A percentile compares a stretch with the other conserved stretches of the same genome.
phyloP scores from a whole-genome alignment of 2,888 invertebrate genomes.

The Lycia hirtaria region DNA sequence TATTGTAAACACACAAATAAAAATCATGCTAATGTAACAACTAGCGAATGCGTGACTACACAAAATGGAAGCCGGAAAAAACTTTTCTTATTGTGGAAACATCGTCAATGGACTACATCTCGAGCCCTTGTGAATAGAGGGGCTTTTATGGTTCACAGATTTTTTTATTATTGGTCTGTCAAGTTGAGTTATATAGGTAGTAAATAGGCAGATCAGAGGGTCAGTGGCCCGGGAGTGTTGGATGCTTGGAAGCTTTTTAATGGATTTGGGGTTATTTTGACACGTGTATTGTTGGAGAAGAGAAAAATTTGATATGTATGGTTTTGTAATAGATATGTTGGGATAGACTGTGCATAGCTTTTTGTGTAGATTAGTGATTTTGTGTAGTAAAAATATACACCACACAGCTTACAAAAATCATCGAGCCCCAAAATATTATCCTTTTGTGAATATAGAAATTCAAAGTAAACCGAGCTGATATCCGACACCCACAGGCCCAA shows the following conservation, averaged over 20 bases:
- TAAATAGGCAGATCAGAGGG: conserved; percentile 36
- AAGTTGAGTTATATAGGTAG: conserved; percentile 34
- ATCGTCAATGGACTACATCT: conserved; percentile 37
- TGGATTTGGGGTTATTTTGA: conserved; percentile 18
- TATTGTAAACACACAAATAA: conserved; percentile 1
- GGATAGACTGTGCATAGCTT: background rate
- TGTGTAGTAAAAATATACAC: too few species aligned
- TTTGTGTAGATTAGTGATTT: background rate
- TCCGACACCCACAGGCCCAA: conserved; percentile 35
- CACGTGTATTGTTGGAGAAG: conserved; percentile 4
- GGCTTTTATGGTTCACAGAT: conserved; percentile 36
- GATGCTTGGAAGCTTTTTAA: conserved; percentile 2
- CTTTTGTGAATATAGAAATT: background rate
- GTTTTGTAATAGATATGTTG: background rate
- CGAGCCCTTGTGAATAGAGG: conserved; percentile 32
- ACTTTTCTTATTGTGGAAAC: conserved; percentile 35
- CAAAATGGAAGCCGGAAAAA: conserved; percentile 33
- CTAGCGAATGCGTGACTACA: conserved; percentile 20
- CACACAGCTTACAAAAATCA: background rate
- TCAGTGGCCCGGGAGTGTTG: conserved; percentile 19
- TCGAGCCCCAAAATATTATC: background rate
- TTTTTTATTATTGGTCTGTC: conserved; percentile 42
- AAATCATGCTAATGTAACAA: conserved; percentile 24
- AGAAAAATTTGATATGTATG: background rate
- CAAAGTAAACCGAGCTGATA: conserved; percentile 15